phyloP scores from a whole-genome alignment of 2,797 vertebrate species.

The Aulostomus chinensis region DNA sequence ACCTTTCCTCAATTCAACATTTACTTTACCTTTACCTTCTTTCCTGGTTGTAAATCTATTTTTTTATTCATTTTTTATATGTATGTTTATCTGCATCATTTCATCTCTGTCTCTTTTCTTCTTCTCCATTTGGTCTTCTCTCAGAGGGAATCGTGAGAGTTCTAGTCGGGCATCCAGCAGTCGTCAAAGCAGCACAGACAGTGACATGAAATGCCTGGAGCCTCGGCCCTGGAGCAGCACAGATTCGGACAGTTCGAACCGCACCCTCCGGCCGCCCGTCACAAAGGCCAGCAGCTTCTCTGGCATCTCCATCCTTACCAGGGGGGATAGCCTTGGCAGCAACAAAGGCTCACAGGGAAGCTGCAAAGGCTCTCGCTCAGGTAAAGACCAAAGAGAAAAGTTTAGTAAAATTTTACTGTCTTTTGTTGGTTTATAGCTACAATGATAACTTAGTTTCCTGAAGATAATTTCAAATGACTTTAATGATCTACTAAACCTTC shows the following conservation, averaged over 20 bases:
- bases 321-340: constrained; percentile 94
- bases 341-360: constrained; percentile 88
- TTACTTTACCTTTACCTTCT: not conserved
- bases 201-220: constrained; percentile 95
- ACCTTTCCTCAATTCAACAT: not conserved
- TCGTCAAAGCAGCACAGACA: constrained; percentile 98
- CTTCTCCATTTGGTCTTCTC: constrained; percentile 46
- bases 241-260: constrained; percentile 93
- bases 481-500: no score
- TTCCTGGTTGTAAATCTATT: constrained; percentile 1
- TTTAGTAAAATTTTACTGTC: no score
- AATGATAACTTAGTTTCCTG: no score
- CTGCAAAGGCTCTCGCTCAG: constrained; percentile 83
- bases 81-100: no score
- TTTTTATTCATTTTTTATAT: not conserved
- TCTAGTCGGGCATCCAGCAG: constrained; percentile 91
- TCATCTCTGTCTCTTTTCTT: constrained; percentile 27
- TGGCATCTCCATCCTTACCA: constrained; percentile 96
- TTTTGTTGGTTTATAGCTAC: no score
- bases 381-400: constrained; percentile 51
- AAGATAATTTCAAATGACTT: no score
- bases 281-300: constrained; percentile 99
- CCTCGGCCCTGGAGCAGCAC: constrained; percentile 99
- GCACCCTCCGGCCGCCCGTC: constrained; percentile 91
- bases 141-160: constrained; percentile 91